phyloP scores from a whole-genome alignment of 2,888 invertebrate genomes.

The Eupithecia dodoneata region DNA sequence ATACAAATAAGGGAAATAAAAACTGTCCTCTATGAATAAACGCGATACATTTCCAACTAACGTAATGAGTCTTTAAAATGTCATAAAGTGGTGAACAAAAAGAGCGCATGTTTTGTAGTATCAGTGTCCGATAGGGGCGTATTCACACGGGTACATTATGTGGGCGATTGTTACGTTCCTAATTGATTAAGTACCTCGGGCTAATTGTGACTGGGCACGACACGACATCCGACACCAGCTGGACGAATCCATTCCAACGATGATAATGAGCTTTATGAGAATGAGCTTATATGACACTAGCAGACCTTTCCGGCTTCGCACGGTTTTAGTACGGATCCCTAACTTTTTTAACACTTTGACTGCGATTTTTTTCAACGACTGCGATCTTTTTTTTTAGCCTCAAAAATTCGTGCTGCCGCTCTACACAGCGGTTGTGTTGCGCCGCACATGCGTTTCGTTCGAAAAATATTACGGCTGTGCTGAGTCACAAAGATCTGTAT shows the following conservation, averaged over 20 bases:
- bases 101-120: constrained; percentile 57
- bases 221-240: constrained; percentile 64
- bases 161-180: constrained; percentile 80
- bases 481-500: too few species aligned
- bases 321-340: too few species aligned
- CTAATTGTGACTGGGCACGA: constrained; percentile 77
- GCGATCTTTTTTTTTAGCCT: too few species aligned
- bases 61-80: constrained; percentile 78
- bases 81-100: constrained; percentile 78
- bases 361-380: too few species aligned
- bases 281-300: background rate
- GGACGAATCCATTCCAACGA: background rate
- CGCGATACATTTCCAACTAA: constrained; percentile 59
- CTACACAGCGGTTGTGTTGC: too few species aligned
- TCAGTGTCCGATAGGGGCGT: constrained; percentile 77
- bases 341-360: too few species aligned
- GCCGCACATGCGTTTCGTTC: too few species aligned
- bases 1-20: constrained; percentile 65
- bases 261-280: background rate
- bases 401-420: too few species aligned
- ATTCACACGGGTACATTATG: constrained; percentile 74
- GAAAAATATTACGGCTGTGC: too few species aligned
- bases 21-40: constrained; percentile 78
- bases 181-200: constrained; percentile 81
- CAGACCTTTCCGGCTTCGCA: too few species aligned